Conservation (phyloP, 2,888 invertebrate genomes). For the Acrobasis consociella region DNA sequence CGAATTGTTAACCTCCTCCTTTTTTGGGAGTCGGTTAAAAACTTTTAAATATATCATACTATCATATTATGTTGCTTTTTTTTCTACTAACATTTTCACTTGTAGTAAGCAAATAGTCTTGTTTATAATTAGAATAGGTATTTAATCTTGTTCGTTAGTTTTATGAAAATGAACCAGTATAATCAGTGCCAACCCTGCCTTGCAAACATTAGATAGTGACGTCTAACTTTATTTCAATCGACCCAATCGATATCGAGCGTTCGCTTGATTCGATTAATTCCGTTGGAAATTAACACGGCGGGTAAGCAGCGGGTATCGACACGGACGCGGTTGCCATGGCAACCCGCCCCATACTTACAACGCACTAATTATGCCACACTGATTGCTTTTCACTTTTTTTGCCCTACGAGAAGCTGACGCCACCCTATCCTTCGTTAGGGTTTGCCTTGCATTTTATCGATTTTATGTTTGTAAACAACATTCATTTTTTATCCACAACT, state of each 20-base stretch:
- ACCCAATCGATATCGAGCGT: conserved; percentile 66
- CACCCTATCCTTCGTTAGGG: conserved; percentile 72
- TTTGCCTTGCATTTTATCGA: conserved; percentile 56
- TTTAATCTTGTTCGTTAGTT: no score
- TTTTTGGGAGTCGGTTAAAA: no score
- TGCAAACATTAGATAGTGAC: conserved; percentile 37
- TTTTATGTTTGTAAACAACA: conserved; percentile 36
- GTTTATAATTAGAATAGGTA: no score
- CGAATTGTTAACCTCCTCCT: no score
- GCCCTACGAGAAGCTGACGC: conserved; percentile 77
- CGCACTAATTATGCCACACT: conserved; percentile 83
- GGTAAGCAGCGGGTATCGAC: conserved; percentile 75
- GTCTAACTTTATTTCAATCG: conserved; percentile 54
- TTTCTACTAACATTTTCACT: no score
- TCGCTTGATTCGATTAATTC: conserved; percentile 79
- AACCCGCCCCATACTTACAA: conserved; percentile 81
- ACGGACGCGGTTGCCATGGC: conserved; percentile 72
- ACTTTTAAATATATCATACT: no score
- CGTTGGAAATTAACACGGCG: conserved; percentile 77
- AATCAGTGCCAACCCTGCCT: conserved; percentile 14
- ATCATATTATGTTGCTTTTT: no score
- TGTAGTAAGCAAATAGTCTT: no score
- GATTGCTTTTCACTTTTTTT: conserved; percentile 82
- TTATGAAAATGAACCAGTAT: neutral
- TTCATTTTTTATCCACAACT: conserved; percentile 4